phyloP scores from a whole-genome alignment of 1,140 invertebrate genomes.

The Drosophila rhopaloa region DNA sequence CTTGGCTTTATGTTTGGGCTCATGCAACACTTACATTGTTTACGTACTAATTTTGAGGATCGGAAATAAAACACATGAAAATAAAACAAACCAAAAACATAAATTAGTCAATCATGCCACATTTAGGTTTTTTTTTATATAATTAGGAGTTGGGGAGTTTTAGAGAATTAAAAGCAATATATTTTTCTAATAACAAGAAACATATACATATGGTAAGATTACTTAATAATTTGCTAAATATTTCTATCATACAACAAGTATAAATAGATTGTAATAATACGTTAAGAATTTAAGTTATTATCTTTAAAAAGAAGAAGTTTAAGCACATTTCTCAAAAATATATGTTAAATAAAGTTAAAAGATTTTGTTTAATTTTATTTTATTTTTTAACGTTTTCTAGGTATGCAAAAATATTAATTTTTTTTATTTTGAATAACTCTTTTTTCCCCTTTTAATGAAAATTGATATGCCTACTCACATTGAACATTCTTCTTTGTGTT shows the following conservation, averaged over 20 bases:
- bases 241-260: too few relatives aligned
- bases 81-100: conserved; percentile 33
- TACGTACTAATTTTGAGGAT: conserved; percentile 65
- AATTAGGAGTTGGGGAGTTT: too few relatives aligned
- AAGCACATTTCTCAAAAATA: too few relatives aligned
- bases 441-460: background rate
- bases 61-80: conserved; percentile 36
- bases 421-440: background rate
- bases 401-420: background rate
- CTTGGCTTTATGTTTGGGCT: background rate
- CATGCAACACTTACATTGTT: conserved; percentile 82
- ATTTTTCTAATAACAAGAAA: background rate
- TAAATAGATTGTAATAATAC: too few relatives aligned
- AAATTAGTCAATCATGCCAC: conserved; percentile 48
- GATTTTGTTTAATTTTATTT: too few relatives aligned
- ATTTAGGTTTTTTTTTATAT: background rate
- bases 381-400: too few relatives aligned
- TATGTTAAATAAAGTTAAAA: too few relatives aligned
- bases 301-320: too few relatives aligned
- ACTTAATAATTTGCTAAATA: too few relatives aligned
- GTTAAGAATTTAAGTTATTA: too few relatives aligned
- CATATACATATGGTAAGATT: too few relatives aligned
- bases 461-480: conserved; percentile 55
- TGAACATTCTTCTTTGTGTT: conserved; percentile 80
- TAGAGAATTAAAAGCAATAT: too few relatives aligned